Evolutionary conservation across 2,113 vertebrate genomes (phyloP).

Genomic region (Perca flavescens): DNA sequence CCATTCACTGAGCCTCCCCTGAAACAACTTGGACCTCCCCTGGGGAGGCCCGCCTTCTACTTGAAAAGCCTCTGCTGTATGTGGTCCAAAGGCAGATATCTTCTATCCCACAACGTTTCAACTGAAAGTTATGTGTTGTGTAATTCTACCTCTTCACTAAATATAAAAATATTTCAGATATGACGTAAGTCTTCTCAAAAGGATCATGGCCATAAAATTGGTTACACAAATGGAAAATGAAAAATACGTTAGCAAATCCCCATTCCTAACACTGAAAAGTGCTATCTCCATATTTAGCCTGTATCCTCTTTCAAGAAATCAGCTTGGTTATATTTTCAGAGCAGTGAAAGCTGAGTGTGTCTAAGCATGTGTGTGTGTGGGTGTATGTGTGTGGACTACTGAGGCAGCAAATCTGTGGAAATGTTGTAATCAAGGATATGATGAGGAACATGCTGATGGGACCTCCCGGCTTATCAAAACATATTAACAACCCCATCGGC

Average conservation of each 20-base stretch:
- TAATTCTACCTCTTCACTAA: slow-evolving; percentile 38
- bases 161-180: slow-evolving; percentile 31
- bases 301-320: slow-evolving; percentile 27
- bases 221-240: slow-evolving; percentile 37
- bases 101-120: slow-evolving; percentile 32
- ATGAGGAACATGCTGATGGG: slow-evolving; percentile 76
- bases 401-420: slow-evolving; percentile 67
- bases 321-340: slow-evolving; percentile 41
- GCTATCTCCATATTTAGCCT: slow-evolving; percentile 32
- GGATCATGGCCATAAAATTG: slow-evolving; percentile 11
- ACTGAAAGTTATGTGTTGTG: slow-evolving; percentile 39
- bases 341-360: slow-evolving; percentile 36
- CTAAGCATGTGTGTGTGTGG: slow-evolving; percentile 11
- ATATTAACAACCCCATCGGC: slow-evolving; percentile 68
- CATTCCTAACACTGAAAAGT: slow-evolving; percentile 4
- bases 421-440: slow-evolving; percentile 74
- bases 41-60: no score
- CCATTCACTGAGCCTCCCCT: no score
- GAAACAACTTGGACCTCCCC: no score
- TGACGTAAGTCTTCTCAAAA: slow-evolving; percentile 41
- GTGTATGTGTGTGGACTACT: slow-evolving; percentile 32
- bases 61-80: slow-evolving; percentile 5
- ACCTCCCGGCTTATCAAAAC: slow-evolving; percentile 69
- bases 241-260: slow-evolving; percentile 28
- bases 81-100: slow-evolving; percentile 45